Conservation (phyloP, 2,113 vertebrate species). For the Tychaedon coryphoeus region DNA sequence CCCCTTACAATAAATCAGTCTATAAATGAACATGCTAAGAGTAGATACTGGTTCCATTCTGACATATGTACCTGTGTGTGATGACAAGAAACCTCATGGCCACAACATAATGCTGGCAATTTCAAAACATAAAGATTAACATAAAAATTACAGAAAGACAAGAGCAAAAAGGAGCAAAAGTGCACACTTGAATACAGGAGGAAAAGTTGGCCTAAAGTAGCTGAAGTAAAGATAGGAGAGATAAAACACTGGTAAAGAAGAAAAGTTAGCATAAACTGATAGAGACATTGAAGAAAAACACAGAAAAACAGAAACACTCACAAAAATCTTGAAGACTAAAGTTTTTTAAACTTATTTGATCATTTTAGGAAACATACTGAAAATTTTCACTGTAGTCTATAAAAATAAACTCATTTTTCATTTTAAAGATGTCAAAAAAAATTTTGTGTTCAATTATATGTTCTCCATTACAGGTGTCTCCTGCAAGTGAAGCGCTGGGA, state of each 20-base stretch:
- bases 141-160: not conserved
- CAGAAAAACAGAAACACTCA: not conserved
- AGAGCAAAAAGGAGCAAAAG: not conserved
- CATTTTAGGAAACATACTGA: not conserved
- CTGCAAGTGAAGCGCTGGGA: not conserved
- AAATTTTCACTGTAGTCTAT: not conserved
- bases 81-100: not conserved
- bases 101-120: not conserved
- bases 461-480: not conserved
- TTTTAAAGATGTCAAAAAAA: not conserved
- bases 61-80: accelerated
- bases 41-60: not conserved
- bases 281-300: not conserved
- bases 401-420: not conserved
- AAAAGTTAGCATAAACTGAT: not conserved
- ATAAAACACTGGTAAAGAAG: not conserved
- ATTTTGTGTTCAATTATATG: not conserved
- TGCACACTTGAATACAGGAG: not conserved
- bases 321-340: not conserved
- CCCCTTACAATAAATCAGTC: not conserved
- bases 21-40: not conserved
- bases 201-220: accelerated
- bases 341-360: not conserved
- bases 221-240: not conserved
- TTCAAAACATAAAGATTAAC: not conserved